Evolutionary conservation across 2,797 vertebrate species (phyloP), one percentile per base, ranked within the genome.

Genomic region (Halcyon badia): DNA sequence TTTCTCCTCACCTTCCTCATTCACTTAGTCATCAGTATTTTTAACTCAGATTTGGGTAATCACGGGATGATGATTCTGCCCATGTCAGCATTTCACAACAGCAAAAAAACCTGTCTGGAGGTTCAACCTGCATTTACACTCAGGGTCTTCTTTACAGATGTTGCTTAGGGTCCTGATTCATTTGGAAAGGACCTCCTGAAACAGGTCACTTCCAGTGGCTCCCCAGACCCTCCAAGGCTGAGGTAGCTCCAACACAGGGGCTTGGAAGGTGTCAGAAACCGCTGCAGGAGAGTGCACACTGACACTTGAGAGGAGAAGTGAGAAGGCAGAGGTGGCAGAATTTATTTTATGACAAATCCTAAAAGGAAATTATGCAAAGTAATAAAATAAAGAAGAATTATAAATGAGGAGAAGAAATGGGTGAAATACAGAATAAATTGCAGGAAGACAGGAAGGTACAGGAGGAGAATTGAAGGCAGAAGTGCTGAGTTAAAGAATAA

Each of bases 321-420:
- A 81, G 84, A 92, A 96, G 94, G 33, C 22, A 79, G 92, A 92
- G 92, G 95, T 92, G 90, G 72, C 24, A 86, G 95, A 95, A 97
- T 97, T 93, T 97, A 96, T 97, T 96, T 97, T 91, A 95, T 77
- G 90, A 94, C 96, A 96, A 96, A 97, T 97, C 94, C 97, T 97
- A 94, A 97, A 97, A 93, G 91, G 84, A 97, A 97, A 97, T 97
- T 97, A 97, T 97, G 96, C 95, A 97, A 96, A 97, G 97, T 90
- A 95, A 98, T 97, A 97, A 97, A 97, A 98, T 96, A 97, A 97
- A 97, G 94, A 92, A 96, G 96, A 98, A 96, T 97, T 96, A 95
- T 97, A 96, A 97, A 98, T 95, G 96, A 95, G 80, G 77, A 95
- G 71, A 72, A 95, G 94, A 94, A 97, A 95, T 89, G 92, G 92